These are phyloP conservation scores for Cotesia chilonis DNA, from an alignment of 1,140 invertebrate genomes.

Conservation along the genomic window DNA sequence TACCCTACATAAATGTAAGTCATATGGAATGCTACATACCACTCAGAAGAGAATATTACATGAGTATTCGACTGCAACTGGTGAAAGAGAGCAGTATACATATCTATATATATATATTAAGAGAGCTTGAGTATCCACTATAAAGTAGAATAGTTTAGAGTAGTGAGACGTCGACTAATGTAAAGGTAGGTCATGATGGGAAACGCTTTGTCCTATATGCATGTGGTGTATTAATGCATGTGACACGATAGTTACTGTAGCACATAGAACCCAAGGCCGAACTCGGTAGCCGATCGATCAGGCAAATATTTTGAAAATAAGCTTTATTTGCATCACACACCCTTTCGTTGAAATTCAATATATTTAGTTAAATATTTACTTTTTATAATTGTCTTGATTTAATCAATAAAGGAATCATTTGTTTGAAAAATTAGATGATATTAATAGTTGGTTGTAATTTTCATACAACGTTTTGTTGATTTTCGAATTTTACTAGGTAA, in stretches of 20 bases:
- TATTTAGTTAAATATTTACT: not conserved
- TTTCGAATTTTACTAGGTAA: too few species aligned
- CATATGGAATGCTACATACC: not conserved
- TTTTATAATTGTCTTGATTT: too few species aligned
- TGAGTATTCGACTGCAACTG: not conserved
- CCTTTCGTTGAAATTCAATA: not conserved
- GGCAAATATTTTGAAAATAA: conserved; percentile 37
- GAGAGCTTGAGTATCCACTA: not conserved
- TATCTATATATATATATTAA: not conserved
- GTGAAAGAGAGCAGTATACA: conserved; percentile 4
- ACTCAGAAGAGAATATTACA: not conserved
- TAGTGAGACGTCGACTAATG: conserved; percentile 22
- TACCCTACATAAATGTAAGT: not conserved
- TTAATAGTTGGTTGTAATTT: too few species aligned
- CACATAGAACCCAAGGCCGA: conserved; percentile 37
- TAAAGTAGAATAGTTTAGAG: not conserved
- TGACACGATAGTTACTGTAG: conserved; percentile 34
- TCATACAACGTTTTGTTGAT: too few species aligned
- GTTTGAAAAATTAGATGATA: too few species aligned
- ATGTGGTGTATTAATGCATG: conserved; percentile 37
- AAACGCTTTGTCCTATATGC: conserved; percentile 29
- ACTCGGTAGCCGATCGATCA: conserved; percentile 26
- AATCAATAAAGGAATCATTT: too few species aligned
- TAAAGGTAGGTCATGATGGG: conserved; percentile 37
- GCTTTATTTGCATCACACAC: conserved; percentile 15